A percentile compares a stretch with the other conserved stretches of the same genome.
Conservation (phyloP, 2,113 vertebrate genomes). For the Clarias magur region DNA sequence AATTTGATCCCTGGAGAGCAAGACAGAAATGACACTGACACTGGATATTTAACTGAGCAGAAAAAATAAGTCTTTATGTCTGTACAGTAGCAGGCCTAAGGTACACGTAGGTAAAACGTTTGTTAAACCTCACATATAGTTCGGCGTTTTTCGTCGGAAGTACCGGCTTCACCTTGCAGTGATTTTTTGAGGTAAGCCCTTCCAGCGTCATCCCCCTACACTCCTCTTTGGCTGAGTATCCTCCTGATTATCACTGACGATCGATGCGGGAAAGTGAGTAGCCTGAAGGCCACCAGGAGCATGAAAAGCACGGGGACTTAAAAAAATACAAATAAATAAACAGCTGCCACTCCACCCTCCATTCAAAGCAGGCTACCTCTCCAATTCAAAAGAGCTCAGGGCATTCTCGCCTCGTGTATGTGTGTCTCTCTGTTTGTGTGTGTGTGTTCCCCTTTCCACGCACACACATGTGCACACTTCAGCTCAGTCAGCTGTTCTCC, state of each 20-base stretch:
- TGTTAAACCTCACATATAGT: background rate
- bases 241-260: conserved; percentile 65
- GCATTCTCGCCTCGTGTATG: background rate
- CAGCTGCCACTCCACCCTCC: background rate
- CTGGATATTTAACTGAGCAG: background rate
- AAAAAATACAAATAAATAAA: background rate
- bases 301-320: background rate
- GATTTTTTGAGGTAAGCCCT: conserved; percentile 54
- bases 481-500: conserved; percentile 32
- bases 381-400: background rate
- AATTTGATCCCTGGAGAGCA: background rate
- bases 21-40: background rate
- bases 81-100: background rate
- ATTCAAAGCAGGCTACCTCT: background rate
- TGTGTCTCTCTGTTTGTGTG: background rate
- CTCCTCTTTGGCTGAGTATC: conserved; percentile 53
- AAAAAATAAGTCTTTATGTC: background rate
- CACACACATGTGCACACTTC: background rate
- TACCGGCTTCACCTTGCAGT: conserved; percentile 26
- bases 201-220: conserved; percentile 20
- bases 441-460: background rate
- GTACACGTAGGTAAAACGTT: background rate
- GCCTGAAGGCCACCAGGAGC: conserved; percentile 57
- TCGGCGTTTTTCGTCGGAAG: background rate
- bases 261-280: conserved; percentile 67